A percentile compares a stretch with the other conserved stretches of the same genome.
Evolutionary conservation across 2,113 vertebrate genomes (phyloP).

Genomic region (Indicator maculatus): DNA sequence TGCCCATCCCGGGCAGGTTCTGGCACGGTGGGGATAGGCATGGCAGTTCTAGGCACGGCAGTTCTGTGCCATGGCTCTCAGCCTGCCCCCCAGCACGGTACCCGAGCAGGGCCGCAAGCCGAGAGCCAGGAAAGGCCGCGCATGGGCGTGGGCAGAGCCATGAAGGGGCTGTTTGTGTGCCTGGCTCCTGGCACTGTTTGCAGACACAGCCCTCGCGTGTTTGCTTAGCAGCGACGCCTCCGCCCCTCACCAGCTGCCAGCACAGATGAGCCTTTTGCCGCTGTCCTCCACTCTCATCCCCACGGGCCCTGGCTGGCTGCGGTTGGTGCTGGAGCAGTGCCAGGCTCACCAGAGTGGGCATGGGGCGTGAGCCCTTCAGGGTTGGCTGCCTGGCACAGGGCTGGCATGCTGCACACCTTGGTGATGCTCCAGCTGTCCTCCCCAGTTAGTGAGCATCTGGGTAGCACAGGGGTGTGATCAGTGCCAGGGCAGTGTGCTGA

Average conservation of each 20-base stretch:
- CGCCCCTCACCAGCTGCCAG: slow-evolving; percentile 31
- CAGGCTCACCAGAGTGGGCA: fast-evolving
- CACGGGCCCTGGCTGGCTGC: fast-evolving
- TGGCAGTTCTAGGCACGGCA: not conserved
- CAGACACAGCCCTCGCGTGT: slow-evolving; percentile 62
- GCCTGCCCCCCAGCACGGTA: not conserved
- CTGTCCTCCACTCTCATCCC: not conserved
- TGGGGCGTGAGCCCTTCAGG: fast-evolving
- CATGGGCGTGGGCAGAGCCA: slow-evolving; percentile 19
- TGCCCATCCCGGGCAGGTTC: fast-evolving
- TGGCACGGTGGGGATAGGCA: fast-evolving
- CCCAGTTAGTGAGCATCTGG: fast-evolving
- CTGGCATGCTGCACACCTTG: not conserved
- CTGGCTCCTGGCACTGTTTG: slow-evolving; percentile 55
- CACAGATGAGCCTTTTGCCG: not conserved
- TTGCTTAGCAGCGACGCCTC: slow-evolving; percentile 60
- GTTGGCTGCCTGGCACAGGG: not conserved
- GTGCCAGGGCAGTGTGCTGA: fast-evolving
- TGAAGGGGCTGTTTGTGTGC: slow-evolving; percentile 48
- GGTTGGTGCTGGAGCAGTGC: fast-evolving
- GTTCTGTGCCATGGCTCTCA: not conserved
- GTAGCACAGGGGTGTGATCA: too few species aligned
- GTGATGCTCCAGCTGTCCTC: not conserved
- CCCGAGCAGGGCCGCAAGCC: not conserved
- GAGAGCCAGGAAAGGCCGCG: not conserved